phyloP scores from a whole-genome alignment of 1,140 invertebrate genomes.

The Bilobella aurantiaca region DNA sequence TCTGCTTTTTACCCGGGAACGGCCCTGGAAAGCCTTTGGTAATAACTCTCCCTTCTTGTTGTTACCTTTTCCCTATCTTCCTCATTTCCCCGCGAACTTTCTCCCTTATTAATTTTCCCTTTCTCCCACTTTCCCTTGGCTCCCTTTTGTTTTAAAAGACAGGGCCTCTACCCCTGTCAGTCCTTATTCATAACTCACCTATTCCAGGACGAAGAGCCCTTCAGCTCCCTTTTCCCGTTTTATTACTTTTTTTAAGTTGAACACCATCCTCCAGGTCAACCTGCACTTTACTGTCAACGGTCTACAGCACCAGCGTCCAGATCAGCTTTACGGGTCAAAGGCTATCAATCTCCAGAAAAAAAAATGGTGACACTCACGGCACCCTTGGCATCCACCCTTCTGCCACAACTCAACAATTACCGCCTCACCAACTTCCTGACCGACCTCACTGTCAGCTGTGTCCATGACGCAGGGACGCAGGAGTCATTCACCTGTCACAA shows the following conservation, averaged over 20 bases:
- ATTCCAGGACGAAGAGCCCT: too few species aligned
- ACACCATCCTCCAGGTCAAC: neutral
- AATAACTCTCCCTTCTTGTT: neutral
- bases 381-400: neutral
- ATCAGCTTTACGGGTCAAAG: neutral
- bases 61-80: neutral
- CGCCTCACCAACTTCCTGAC: neutral
- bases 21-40: neutral
- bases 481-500: slow-evolving; percentile 5
- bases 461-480: neutral
- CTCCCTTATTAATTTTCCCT: neutral
- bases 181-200: neutral
- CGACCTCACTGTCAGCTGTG: neutral
- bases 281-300: neutral
- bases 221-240: neutral
- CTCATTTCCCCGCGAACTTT: neutral
- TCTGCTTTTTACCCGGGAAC: too few species aligned
- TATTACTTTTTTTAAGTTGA: neutral
- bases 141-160: neutral
- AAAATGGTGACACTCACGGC: slow-evolving; percentile 3
- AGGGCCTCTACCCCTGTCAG: neutral
- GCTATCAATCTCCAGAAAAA: neutral
- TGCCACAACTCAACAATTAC: neutral
- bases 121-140: neutral
- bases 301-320: neutral